Evolutionary conservation across 1,140 invertebrate genomes (phyloP), one percentile per base, ranked within the genome.

Genomic region (Gonioctena quinquepunctata): DNA sequence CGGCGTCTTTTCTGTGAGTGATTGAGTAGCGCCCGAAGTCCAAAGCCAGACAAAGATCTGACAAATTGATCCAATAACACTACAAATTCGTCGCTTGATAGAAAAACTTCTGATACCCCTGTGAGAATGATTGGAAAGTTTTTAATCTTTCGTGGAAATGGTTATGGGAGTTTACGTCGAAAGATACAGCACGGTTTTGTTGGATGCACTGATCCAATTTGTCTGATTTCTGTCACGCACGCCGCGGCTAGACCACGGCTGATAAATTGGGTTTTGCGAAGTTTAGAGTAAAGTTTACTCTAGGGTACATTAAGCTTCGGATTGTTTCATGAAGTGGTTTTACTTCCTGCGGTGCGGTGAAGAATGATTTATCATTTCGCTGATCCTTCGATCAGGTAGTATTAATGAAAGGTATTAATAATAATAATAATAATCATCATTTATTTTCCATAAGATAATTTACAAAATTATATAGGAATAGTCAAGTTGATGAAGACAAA

Each of bases 41-140:
- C 54, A 56, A 25, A 56, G 19, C 18, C 2, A 21, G 54, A 56
- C 23, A 21, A 25, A 8, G 23, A 56, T 56, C 19, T 21, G 54
- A 56, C 54, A 56, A 56, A 56, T 56, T 56, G 54, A 56, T 4
- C 54, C 54, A 56, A 56, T 56, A n/a, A 56, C 19, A 7, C 23
- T n/a, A 18, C 13, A 56, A 56, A 18, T 21, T 56, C 13, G 18
- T 11, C 5, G 19, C 54, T 25, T 56, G 23, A 56, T 56, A n/a
- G 54, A 56, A 56, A 56, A 56, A 56, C 13, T 56, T 56, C 18
- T 42, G 16, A 42, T 42, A 42, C 11, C 33, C 33, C 11, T 11
- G 33, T 42, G 33, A 42, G 33, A 42, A n/a, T n/a, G n/a, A n/a
- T n/a, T n/a, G n/a, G n/a, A n/a, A n/a, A 42, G 33, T n/a, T 42